Evolutionary conservation across 1,140 invertebrate genomes (phyloP), one percentile per base, ranked within the genome.

Genomic region (Drosophila pectinifera): DNA sequence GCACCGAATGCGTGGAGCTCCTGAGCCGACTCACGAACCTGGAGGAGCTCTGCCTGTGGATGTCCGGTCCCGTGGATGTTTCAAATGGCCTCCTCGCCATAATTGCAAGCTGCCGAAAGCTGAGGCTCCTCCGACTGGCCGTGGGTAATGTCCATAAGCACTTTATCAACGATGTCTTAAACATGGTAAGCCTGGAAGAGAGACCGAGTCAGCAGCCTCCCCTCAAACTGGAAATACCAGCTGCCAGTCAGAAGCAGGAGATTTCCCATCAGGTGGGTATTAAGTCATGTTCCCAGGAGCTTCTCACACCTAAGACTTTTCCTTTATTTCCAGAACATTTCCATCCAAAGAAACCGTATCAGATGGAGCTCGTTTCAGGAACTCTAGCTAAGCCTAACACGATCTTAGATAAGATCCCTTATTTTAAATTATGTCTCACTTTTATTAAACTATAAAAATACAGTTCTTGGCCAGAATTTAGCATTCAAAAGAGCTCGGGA

Each of bases 21-120:
- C 42, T 88, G 31, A 34, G 58, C 2, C 18, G 39, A 7, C 58
- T 86, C 4, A 14, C 24, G 0, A 51, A 68, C 11, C 58, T 86
- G 28, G 68, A 69, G 31, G 38, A 75, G 55, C 70, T 86, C 0
- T 65, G 61, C 11, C 13, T 88, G 11, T 88, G 78, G 83, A 79
- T 82, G 83, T 64, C 69, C 28, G 61, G 57, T 8, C 7, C 57
- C 14, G n/a, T 45, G 18, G 82, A 86, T 22, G 41, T 88, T 11
- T 73, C 83, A 7, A 43, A 73, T 18, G 59, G 58, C 5, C 38
- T 86, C 6, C 58, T 86, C 1, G 43, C 39, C 39, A 48, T 86
- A 10, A 38, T 86, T 14, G 43, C 43, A 24, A 58, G 28, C 22
- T 86, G 83, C 49, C 46, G 34, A n/a, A 42, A 67, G 2, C 46